phyloP scores from a whole-genome alignment of 2,113 vertebrate genomes.

The Otolemur garnettii region DNA sequence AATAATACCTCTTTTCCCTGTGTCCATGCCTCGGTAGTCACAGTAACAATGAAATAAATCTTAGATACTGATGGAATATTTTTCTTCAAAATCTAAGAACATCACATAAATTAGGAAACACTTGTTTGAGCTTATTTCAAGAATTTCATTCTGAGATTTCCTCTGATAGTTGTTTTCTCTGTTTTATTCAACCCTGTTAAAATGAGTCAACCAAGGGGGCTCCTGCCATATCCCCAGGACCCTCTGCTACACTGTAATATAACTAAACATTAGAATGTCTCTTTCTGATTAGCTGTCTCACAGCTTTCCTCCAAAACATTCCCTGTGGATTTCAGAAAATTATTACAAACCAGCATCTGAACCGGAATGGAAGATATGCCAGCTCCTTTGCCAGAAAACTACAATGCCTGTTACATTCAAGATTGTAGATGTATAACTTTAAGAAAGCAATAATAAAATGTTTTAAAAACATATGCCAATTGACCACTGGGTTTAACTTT shows the following conservation, averaged over 20 bases:
- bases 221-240: slow-evolving; percentile 57
- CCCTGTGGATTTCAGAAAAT: slow-evolving; percentile 74
- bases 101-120: slow-evolving; percentile 58
- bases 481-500: background rate
- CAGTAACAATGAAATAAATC: slow-evolving; percentile 42
- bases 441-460: slow-evolving; percentile 50
- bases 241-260: slow-evolving; percentile 46
- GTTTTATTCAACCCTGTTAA: slow-evolving; percentile 59
- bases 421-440: slow-evolving; percentile 22
- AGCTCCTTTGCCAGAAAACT: slow-evolving; percentile 44
- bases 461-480: background rate
- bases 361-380: slow-evolving; percentile 19
- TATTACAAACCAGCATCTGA: slow-evolving; percentile 68
- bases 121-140: slow-evolving; percentile 49
- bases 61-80: background rate
- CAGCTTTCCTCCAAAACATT: slow-evolving; percentile 65
- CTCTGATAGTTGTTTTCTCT: slow-evolving; percentile 59
- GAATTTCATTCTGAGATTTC: slow-evolving; percentile 64
- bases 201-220: slow-evolving; percentile 57
- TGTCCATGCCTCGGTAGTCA: background rate
- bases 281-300: slow-evolving; percentile 76
- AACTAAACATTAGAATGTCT: slow-evolving; percentile 69
- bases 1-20: background rate
- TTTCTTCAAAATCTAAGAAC: slow-evolving; percentile 54
- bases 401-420: slow-evolving; percentile 49